phyloP scores from a whole-genome alignment of 2,797 vertebrate species.

The Lateolabrax maculatus region DNA sequence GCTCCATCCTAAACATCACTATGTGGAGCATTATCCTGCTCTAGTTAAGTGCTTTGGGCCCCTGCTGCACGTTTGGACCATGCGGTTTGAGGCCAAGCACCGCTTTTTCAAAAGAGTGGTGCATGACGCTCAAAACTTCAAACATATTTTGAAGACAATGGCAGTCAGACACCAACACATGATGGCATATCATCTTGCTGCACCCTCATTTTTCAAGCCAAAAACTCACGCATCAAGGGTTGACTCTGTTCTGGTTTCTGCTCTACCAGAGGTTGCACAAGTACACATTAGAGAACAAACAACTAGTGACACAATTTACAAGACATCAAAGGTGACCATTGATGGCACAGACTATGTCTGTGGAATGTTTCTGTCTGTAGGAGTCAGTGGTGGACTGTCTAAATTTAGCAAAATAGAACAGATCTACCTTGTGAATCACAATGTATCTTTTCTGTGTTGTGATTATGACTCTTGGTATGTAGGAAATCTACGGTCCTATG shows the following conservation, averaged over 20 bases:
- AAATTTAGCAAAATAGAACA: constrained; percentile 49
- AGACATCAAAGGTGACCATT: constrained; percentile 50
- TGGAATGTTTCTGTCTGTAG: constrained; percentile 61
- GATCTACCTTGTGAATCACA: constrained; percentile 58
- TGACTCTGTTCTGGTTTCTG: constrained; percentile 47
- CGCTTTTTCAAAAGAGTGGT: constrained; percentile 39
- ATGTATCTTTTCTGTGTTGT: constrained; percentile 52
- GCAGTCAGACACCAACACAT: constrained; percentile 51
- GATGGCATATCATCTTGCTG: constrained; percentile 49
- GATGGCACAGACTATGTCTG: constrained; percentile 50
- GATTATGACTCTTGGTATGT: constrained; percentile 63
- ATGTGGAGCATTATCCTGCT: constrained; percentile 31
- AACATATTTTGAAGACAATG: constrained; percentile 44
- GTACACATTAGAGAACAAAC: constrained; percentile 26
- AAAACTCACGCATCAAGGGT: constrained; percentile 17
- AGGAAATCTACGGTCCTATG: constrained; percentile 56
- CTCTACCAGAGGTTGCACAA: constrained; percentile 47
- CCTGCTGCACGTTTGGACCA: constrained; percentile 36
- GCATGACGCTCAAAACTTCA: constrained; percentile 36
- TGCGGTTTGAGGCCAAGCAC: constrained; percentile 22
- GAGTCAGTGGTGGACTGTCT: constrained; percentile 42
- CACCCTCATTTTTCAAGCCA: constrained; percentile 41
- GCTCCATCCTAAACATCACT: constrained; percentile 46
- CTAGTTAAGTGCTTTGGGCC: constrained; percentile 27
- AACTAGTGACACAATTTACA: constrained; percentile 45